Evolutionary conservation across 1,140 invertebrate species (phyloP).

Genomic region (Drosophila gunungcola): DNA sequence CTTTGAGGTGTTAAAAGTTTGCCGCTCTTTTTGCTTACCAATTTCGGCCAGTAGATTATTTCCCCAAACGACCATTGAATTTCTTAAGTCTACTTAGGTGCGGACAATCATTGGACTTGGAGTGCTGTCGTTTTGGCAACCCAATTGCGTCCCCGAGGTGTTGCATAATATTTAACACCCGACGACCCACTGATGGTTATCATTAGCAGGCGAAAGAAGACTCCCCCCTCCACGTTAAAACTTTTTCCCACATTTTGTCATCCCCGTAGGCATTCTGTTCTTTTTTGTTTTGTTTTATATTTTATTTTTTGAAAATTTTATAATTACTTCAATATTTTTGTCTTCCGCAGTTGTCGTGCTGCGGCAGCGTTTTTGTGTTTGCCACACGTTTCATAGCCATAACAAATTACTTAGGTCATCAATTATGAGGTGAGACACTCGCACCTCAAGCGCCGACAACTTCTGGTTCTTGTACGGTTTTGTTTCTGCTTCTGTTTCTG

Average conservation of each 20-base stretch:
- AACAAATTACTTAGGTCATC: conserved; percentile 82
- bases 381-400: conserved; percentile 70
- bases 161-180: conserved; percentile 42
- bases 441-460: conserved; percentile 24
- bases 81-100: neutral
- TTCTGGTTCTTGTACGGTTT: conserved; percentile 12
- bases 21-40: conserved; percentile 5
- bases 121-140: neutral
- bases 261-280: conserved; percentile 17
- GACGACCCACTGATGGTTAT: conserved; percentile 24
- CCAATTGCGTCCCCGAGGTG: conserved; percentile 11
- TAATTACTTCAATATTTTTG: conserved; percentile 70
- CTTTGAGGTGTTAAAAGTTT: conserved; percentile 13
- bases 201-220: conserved; percentile 16
- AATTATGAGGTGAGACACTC: conserved; percentile 68
- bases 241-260: conserved; percentile 31
- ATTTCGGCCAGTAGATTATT: conserved; percentile 7
- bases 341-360: conserved; percentile 46
- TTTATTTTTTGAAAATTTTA: conserved; percentile 42
- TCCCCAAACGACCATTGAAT: conserved; percentile 13
- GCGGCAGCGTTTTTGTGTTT: conserved; percentile 52
- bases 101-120: conserved; percentile 22
- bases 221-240: neutral
- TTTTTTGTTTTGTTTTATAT: neutral
- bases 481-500: conserved; percentile 21